Evolutionary conservation across 1,140 invertebrate genomes (phyloP).

Genomic region (Saccostrea echinata): DNA sequence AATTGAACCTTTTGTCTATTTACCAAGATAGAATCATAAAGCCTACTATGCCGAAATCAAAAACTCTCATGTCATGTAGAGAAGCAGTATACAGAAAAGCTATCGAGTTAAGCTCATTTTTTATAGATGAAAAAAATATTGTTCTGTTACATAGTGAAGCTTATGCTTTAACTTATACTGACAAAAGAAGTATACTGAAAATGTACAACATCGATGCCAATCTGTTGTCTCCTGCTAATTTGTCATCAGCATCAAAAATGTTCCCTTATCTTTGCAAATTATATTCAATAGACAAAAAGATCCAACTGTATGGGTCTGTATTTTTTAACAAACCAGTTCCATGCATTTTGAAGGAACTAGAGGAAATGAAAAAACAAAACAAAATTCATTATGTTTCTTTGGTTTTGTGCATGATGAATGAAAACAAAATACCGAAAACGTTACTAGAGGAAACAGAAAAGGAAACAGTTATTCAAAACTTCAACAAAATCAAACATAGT

Average conservation of each 20-base stretch:
- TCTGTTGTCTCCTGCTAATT: neutral
- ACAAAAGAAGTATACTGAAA: neutral
- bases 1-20: too few species aligned
- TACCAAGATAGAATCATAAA: too few species aligned
- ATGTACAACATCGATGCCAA: neutral
- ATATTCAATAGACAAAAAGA: neutral
- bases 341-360: neutral
- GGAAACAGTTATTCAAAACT: neutral
- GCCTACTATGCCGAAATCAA: too few species aligned
- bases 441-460: neutral
- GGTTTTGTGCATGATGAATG: neutral
- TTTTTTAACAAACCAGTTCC: neutral
- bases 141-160: neutral
- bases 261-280: neutral
- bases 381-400: neutral
- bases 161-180: neutral
- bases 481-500: neutral
- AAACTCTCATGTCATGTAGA: neutral
- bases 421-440: neutral
- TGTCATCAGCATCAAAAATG: neutral
- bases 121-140: neutral
- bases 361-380: neutral
- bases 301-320: neutral
- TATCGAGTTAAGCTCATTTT: neutral
- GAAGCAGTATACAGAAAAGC: neutral